A percentile compares a stretch with the other conserved stretches of the same genome.
Evolutionary conservation across 2,888 invertebrate genomes (phyloP).

Genomic region (Microchrysa polita): DNA sequence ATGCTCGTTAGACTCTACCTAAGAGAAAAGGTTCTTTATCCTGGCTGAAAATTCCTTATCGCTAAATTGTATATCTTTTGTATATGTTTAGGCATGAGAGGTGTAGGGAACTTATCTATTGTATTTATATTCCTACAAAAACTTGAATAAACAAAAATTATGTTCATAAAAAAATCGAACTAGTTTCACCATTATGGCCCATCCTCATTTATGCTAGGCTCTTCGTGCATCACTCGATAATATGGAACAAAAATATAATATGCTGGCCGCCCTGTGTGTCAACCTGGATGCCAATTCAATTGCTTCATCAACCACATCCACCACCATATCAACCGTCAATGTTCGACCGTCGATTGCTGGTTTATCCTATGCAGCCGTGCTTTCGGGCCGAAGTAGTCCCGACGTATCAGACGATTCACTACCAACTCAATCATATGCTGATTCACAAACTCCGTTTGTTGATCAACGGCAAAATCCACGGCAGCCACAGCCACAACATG

Average conservation of each 20-base stretch:
- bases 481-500: not conserved
- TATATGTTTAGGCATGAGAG: not conserved
- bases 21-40: not conserved
- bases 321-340: slow-evolving; percentile 65
- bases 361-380: slow-evolving; percentile 75
- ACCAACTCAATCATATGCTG: not conserved
- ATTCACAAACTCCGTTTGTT: not conserved
- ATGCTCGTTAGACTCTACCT: not conserved
- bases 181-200: slow-evolving; percentile 56
- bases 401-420: slow-evolving; percentile 47
- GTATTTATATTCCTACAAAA: slow-evolving; percentile 9
- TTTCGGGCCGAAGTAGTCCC: slow-evolving; percentile 70
- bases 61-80: not conserved
- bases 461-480: not conserved
- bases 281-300: slow-evolving; percentile 77
- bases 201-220: slow-evolving; percentile 69
- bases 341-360: slow-evolving; percentile 62
- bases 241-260: slow-evolving; percentile 76
- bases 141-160: slow-evolving; percentile 15
- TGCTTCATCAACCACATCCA: slow-evolving; percentile 63
- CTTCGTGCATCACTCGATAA: slow-evolving; percentile 71
- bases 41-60: not conserved
- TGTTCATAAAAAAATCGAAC: slow-evolving; percentile 31
- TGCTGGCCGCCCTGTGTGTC: slow-evolving; percentile 76
- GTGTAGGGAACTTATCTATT: not conserved